Evolutionary conservation across 2,888 invertebrate species (phyloP), one percentile per base, ranked within the genome.

Genomic region (Tenthredo mesomela): DNA sequence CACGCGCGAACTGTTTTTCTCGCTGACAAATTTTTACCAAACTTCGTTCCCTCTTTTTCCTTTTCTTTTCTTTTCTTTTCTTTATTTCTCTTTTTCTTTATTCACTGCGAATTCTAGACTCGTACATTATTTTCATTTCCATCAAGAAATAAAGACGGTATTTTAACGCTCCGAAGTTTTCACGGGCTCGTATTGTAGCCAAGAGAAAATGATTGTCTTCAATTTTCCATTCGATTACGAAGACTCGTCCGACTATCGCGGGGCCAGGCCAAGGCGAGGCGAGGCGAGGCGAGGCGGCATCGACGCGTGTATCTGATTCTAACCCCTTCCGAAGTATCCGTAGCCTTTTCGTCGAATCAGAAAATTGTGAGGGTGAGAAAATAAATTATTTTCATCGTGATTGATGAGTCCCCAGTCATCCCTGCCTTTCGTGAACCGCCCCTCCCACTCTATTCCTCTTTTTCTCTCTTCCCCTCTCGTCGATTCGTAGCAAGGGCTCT

Each of bases 371-470:
- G 75, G 58, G 67, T 25, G 80, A 58, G 71, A 78, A 89, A 90
- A 89, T 90, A 89, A 88, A 88, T 90, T 91, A 90, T 90, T 90
- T 90, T 87, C 87, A 84, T 85, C 85, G 88, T 89, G 90, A 91
- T 90, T 89, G 90, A 90, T 91, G 89, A 90, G 88, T 86, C 88
- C 85, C 77, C 75, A 78, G 82, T 67, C 82, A 82, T 78, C 29
- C 37, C 58, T 58, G 18, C 37, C 78, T 54, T 78, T 50, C 33
- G 47, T 73, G 67, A 80, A 21, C 82, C 61, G 7, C 85, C 21
- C 40, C 82, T 21, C 43, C 43, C 67, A 29, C 15, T 18, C 58
- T 50, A n/a, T 15, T 33, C 15, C 50, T 25, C 50, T 21, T 50
- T 50, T 21, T 21, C 37, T 29, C 21, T 37, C 43, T 37, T 5